phyloP scores from a whole-genome alignment of 2,113 vertebrate species.

The Spermophilus dauricus region DNA sequence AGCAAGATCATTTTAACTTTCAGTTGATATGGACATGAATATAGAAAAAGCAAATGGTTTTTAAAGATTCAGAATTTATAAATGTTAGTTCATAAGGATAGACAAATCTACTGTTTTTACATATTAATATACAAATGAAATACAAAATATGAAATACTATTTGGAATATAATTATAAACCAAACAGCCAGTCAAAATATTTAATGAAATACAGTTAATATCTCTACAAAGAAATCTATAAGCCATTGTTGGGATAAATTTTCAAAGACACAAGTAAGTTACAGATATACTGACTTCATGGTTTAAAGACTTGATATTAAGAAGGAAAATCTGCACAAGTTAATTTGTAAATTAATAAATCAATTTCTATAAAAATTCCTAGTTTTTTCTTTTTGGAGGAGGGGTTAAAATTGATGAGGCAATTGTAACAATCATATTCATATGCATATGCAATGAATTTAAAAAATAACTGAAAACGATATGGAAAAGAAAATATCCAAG shows the following conservation, averaged over 20 bases:
- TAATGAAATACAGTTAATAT: background rate
- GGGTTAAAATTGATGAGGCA: background rate
- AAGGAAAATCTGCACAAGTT: background rate
- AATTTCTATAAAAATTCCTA: background rate
- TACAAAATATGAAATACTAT: slow-evolving; percentile 5
- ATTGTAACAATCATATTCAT: slow-evolving; percentile 1
- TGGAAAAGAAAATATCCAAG: background rate
- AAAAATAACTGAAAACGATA: background rate
- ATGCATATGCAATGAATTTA: background rate
- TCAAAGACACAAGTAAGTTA: background rate
- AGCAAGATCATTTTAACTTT: background rate
- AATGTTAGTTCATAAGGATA: background rate
- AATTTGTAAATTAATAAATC: background rate
- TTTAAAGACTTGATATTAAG: too few relatives aligned
- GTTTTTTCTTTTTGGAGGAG: background rate
- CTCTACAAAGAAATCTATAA: background rate
- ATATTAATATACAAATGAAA: background rate
- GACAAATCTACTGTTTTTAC: background rate
- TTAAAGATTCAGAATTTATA: background rate
- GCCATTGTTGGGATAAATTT: background rate
- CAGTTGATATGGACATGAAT: background rate
- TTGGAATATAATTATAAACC: background rate
- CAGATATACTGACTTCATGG: background rate
- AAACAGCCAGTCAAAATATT: background rate
- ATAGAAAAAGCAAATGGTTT: background rate